Evolutionary conservation across 2,888 invertebrate genomes (phyloP).

Genomic region (Agapetus fuscipes): DNA sequence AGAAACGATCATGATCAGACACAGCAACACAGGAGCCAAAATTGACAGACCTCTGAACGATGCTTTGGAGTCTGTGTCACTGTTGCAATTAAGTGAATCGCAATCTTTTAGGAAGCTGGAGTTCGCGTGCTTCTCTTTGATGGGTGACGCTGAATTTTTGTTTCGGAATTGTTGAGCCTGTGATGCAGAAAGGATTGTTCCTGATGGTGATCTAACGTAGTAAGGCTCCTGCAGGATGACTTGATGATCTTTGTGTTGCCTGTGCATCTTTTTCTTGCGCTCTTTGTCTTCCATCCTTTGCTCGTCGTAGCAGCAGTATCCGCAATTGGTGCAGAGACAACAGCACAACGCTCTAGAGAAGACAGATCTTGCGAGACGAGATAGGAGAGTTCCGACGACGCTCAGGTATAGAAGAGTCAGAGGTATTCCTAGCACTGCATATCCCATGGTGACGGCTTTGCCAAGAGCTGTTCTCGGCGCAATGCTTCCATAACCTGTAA

Average conservation of each 20-base stretch:
- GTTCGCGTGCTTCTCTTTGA: slow-evolving; percentile 34
- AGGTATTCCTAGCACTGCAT: slow-evolving; percentile 81
- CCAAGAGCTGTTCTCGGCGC: slow-evolving; percentile 86
- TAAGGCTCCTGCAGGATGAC: slow-evolving; percentile 64
- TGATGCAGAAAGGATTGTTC: slow-evolving; percentile 43
- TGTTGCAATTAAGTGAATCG: slow-evolving; percentile 48
- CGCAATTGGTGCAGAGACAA: slow-evolving; percentile 80
- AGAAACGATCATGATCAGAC: slow-evolving; percentile 78
- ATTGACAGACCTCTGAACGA: slow-evolving; percentile 68
- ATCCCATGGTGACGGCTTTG: slow-evolving; percentile 83
- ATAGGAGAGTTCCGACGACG: slow-evolving; percentile 77
- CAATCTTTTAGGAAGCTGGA: slow-evolving; percentile 42
- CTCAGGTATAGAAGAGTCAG: slow-evolving; percentile 80
- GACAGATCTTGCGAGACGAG: slow-evolving; percentile 70
- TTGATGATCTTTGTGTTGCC: slow-evolving; percentile 56
- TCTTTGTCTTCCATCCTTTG: slow-evolving; percentile 74
- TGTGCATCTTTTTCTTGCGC: slow-evolving; percentile 63
- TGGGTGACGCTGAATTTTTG: slow-evolving; percentile 30
- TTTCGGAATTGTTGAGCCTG: slow-evolving; percentile 35
- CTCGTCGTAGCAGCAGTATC: slow-evolving; percentile 80
- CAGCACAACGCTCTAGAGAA: slow-evolving; percentile 76
- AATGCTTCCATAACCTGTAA: slow-evolving; percentile 85
- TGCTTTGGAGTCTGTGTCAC: slow-evolving; percentile 56
- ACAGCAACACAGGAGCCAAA: slow-evolving; percentile 80
- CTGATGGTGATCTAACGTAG: slow-evolving; percentile 51